phyloP scores from a whole-genome alignment of 2,888 invertebrate genomes.

The Aspidapion aeneum region DNA sequence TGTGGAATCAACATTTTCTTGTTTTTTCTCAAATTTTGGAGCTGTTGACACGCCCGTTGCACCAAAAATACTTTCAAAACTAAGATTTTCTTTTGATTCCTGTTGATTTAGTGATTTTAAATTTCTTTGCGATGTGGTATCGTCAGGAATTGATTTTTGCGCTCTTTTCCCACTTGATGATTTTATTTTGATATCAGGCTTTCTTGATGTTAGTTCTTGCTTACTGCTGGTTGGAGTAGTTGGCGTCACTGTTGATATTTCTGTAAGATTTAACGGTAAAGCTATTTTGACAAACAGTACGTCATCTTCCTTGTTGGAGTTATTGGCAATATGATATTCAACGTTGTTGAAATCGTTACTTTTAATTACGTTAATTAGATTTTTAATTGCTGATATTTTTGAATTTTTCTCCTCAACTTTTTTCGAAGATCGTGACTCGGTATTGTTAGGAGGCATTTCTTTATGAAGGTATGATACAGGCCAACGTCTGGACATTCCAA shows the following conservation, averaged over 20 bases:
- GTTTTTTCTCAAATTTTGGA: neutral
- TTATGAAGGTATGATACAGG: conserved; percentile 80
- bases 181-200: neutral
- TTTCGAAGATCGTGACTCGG: conserved; percentile 26
- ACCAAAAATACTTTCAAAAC: conserved; percentile 12
- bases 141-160: neutral
- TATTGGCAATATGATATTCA: conserved; percentile 43
- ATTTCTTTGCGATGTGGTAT: neutral
- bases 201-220: neutral
- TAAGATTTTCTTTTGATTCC: conserved; percentile 9
- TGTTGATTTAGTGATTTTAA: conserved; percentile 9
- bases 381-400: conserved; percentile 43
- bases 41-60: neutral
- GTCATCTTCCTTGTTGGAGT: conserved; percentile 41
- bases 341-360: conserved; percentile 43
- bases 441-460: conserved; percentile 68
- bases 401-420: conserved; percentile 24
- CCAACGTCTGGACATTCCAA: conserved; percentile 58
- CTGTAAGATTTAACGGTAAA: conserved; percentile 40
- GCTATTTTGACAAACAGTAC: conserved; percentile 44
- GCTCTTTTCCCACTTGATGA: neutral
- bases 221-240: neutral
- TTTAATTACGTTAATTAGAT: conserved; percentile 44
- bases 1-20: neutral
- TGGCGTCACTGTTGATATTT: conserved; percentile 2